Base-by-base conservation (phyloP, 2,113 vertebrate genomes). In the Lampris megalopsis region DNA sequence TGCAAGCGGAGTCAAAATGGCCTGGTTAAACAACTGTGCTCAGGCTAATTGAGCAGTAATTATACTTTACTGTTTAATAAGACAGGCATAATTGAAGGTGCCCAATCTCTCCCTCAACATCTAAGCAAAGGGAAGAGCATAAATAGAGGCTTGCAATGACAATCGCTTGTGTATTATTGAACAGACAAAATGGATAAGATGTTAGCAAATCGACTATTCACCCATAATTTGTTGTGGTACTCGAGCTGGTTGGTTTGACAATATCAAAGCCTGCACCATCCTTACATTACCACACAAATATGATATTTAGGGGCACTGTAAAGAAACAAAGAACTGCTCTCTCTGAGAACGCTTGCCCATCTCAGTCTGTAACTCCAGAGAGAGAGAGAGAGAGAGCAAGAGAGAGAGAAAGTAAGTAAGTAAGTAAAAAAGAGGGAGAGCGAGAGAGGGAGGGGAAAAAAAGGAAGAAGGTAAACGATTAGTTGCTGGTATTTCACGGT, bases 401-500 rank as follows among this genome's bases (percentile, higher is more conserved):
- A 11, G 35, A 37, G 48, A 35, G 61, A 63, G 9, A 72, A 36
- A 43, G 40, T 9, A 53, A 80, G 57, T 63, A 37, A 36, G 53
- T 43, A 11, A 50, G 49, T 4, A 43, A 74, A 5, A 69, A 73
- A 85, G 66, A 61, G 49, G 64, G 45, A 48, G 63, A 63, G 57
- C 9, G 9, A 76, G 68, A 71, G 43, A 54, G 50, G 8, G 49
- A 54, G 53, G 5, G 52, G 47, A 52, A 57, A 63, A 48, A 52
- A 50, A n/a, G 57, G 38, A 85, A 79, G 77, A 68, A 75, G 75
- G 77, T 93, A 93, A 93, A 93, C 74, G 81, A 93, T 95, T 94
- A 93, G 85, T 75, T 62, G 76, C 79, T 80, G 83, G 86, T 92
- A 88, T 93, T 92, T 89, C 80, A 84, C 7, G 54, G 73, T 86